Conservation (phyloP, 2,888 invertebrate genomes). For the Sceliomorpha sp. region DNA sequence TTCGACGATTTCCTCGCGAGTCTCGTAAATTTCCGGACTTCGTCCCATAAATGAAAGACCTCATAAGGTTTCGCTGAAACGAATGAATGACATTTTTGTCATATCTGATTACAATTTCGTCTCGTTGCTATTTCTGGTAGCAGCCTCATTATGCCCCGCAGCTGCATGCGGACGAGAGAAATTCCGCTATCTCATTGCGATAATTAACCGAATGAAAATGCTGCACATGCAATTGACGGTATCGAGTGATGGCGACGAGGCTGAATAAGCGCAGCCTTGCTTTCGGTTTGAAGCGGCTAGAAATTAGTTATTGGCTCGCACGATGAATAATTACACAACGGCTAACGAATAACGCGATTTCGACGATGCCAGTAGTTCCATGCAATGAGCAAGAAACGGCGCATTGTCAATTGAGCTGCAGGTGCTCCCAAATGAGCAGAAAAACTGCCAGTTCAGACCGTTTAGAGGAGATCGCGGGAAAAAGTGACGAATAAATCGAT, state of each 20-base stretch:
- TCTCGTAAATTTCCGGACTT: too few species aligned
- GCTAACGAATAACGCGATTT: slow-evolving; percentile 60
- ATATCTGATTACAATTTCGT: too few species aligned
- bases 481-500: slow-evolving; percentile 47
- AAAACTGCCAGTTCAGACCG: slow-evolving; percentile 28
- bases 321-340: slow-evolving; percentile 62
- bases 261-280: slow-evolving; percentile 17
- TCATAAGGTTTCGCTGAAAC: too few species aligned
- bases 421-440: slow-evolving; percentile 48
- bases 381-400: slow-evolving; percentile 57
- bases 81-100: too few species aligned
- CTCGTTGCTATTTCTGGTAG: too few species aligned
- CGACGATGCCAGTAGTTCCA: slow-evolving; percentile 30
- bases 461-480: slow-evolving; percentile 29
- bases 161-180: slow-evolving; percentile 4
- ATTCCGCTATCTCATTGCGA: slow-evolving; percentile 36
- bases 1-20: too few species aligned
- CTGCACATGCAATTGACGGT: slow-evolving; percentile 32
- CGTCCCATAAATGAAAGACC: too few species aligned
- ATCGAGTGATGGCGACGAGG: slow-evolving; percentile 26
- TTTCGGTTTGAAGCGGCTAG: slow-evolving; percentile 28
- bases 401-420: slow-evolving; percentile 52
- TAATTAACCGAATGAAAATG: slow-evolving; percentile 45
- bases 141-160: slow-evolving; percentile 3
- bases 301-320: slow-evolving; percentile 59